These are phyloP conservation scores for Nothocercus julius DNA, from an alignment of 2,113 vertebrate genomes.

Conservation along the genomic window DNA sequence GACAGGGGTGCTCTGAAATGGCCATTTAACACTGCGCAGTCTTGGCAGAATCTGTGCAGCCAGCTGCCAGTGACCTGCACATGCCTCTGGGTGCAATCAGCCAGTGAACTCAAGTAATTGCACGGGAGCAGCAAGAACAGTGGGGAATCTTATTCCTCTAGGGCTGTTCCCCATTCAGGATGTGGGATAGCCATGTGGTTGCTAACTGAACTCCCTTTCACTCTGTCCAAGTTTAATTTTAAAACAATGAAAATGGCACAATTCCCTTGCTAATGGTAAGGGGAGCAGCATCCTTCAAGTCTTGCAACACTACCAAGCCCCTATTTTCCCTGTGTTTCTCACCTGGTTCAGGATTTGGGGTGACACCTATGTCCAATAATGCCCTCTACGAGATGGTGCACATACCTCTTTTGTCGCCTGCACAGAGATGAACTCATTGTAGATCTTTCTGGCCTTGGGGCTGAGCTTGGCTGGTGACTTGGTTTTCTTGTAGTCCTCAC, in stretches of 20 bases:
- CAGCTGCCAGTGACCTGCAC: not conserved
- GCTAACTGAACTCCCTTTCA: not conserved
- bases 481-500: constrained; percentile 88
- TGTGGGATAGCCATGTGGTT: not conserved
- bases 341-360: not conserved
- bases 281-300: not conserved
- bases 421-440: constrained; percentile 84
- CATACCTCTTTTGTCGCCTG: constrained; percentile 89
- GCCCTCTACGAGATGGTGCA: not conserved
- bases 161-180: not conserved
- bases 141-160: not conserved
- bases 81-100: not conserved
- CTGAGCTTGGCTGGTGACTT: constrained; percentile 75
- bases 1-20: not conserved
- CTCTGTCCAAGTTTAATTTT: not conserved
- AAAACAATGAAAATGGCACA: not conserved
- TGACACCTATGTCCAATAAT: not conserved
- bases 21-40: not conserved
- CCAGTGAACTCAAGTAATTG: not conserved
- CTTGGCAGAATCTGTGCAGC: not conserved
- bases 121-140: not conserved
- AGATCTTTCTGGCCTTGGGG: constrained; percentile 86
- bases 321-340: not conserved
- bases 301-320: not conserved
- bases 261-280: not conserved